These are phyloP conservation scores for Phthorimaea operculella DNA, from an alignment of 1,140 invertebrate species.

Conservation along the genomic window DNA sequence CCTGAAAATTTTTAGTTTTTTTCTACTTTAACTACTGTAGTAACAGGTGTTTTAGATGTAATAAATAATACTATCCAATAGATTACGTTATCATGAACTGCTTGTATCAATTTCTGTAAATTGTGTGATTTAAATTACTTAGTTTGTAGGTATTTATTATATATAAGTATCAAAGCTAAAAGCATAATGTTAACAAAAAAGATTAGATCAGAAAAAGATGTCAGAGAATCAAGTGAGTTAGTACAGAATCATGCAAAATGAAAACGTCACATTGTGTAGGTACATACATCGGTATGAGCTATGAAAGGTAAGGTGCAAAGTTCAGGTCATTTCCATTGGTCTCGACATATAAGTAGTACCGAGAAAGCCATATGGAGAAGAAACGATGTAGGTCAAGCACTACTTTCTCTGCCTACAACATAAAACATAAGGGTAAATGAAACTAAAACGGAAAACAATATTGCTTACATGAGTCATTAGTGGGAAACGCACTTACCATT, in stretches of 20 bases:
- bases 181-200: too few relatives aligned
- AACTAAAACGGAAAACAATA: slow-evolving; percentile 26
- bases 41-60: too few relatives aligned
- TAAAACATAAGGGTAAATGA: slow-evolving; percentile 42
- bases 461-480: slow-evolving; percentile 15
- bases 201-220: too few relatives aligned
- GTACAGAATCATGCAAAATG: slow-evolving; percentile 32
- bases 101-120: too few relatives aligned
- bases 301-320: slow-evolving; percentile 53
- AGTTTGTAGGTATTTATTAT: too few relatives aligned
- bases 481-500: slow-evolving; percentile 81
- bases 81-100: too few relatives aligned
- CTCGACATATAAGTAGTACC: slow-evolving; percentile 45
- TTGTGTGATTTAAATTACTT: too few relatives aligned
- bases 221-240: background rate
- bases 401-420: slow-evolving; percentile 66
- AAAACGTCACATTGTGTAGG: slow-evolving; percentile 40
- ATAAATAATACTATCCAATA: too few relatives aligned
- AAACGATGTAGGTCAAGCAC: slow-evolving; percentile 63
- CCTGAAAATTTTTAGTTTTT: too few relatives aligned
- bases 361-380: slow-evolving; percentile 65
- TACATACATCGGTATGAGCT: slow-evolving; percentile 56
- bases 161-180: too few relatives aligned
- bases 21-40: too few relatives aligned
- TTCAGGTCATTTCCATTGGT: slow-evolving; percentile 44